Conservation (phyloP, 2,797 vertebrate genomes). For the Hippopotamyrus pictus region DNA sequence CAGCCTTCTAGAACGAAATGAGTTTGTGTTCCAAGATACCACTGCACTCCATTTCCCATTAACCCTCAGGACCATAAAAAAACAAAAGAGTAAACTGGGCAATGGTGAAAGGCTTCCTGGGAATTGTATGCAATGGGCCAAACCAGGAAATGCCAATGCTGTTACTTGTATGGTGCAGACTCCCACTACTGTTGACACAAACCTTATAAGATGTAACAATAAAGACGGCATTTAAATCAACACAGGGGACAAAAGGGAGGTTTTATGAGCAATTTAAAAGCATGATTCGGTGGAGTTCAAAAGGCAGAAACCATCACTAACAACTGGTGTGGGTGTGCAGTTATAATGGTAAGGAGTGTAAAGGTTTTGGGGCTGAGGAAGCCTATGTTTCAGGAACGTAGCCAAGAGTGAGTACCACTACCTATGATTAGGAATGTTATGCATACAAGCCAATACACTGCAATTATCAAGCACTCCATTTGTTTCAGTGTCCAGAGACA, state of each 20-base stretch:
- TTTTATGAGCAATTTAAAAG: not conserved
- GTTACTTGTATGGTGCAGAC: not conserved
- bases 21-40: not conserved
- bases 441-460: not conserved
- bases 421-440: not conserved
- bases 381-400: not conserved
- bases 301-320: not conserved
- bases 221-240: not conserved
- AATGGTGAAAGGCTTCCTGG: conserved; percentile 8
- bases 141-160: not conserved
- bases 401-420: not conserved
- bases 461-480: not conserved
- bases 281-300: not conserved
- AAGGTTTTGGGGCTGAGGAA: not conserved
- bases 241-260: not conserved
- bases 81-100: not conserved
- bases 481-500: too few species aligned
- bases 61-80: not conserved
- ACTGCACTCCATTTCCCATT: not conserved
- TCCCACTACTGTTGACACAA: not conserved
- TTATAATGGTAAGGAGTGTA: not conserved
- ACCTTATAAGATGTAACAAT: not conserved
- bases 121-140: not conserved
- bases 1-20: not conserved
- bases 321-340: not conserved